These are phyloP conservation scores for Oeneis ivallda DNA, from an alignment of 2,888 invertebrate genomes.

Conservation along the genomic window DNA sequence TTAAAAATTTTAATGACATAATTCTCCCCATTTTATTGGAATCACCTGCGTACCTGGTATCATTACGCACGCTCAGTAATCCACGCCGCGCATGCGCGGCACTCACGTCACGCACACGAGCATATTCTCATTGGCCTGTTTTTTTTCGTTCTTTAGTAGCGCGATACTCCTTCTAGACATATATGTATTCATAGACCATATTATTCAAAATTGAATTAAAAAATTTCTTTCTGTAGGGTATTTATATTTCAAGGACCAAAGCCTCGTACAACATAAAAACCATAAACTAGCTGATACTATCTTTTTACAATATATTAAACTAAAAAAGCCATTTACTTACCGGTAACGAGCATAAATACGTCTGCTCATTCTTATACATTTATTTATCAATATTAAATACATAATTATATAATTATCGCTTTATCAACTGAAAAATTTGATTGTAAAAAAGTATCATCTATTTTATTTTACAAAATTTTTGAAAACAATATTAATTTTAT, in stretches of 20 bases:
- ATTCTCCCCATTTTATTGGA: no score
- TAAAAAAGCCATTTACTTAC: constrained; percentile 19
- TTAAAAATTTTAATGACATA: no score
- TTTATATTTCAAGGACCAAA: constrained; percentile 3
- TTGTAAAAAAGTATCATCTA: neutral
- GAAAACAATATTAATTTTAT: neutral
- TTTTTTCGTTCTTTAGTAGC: no score
- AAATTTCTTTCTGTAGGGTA: neutral
- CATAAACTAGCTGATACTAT: constrained; percentile 25
- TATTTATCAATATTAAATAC: constrained; percentile 10
- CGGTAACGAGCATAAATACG: constrained; percentile 22
- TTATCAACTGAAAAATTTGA: neutral
- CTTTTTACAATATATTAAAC: constrained; percentile 23
- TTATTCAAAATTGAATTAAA: no score
- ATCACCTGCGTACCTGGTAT: no score
- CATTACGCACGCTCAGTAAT: no score
- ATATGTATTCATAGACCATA: no score
- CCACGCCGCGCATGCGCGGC: no score
- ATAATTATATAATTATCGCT: neutral
- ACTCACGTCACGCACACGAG: no score
- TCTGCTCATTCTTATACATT: constrained; percentile 16
- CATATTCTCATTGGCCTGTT: no score
- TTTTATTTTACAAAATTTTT: neutral
- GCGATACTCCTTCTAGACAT: no score
- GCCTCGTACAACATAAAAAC: constrained; percentile 19